phyloP scores from a whole-genome alignment of 1,140 invertebrate genomes.

The Brachionus sp. region DNA sequence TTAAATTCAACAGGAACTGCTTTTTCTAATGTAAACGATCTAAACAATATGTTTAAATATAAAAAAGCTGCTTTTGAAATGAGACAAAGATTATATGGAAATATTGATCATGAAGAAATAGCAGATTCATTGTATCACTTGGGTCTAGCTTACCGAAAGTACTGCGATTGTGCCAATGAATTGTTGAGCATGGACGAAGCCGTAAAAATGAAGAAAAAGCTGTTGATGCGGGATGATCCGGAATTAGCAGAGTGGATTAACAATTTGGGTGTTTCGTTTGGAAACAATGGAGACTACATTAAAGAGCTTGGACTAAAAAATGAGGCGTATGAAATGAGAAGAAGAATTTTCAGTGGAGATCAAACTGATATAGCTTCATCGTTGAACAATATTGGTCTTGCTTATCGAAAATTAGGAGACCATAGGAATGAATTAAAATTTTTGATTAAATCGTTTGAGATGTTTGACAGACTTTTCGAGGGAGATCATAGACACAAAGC shows the following conservation, averaged over 20 bases:
- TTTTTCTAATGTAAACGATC: neutral
- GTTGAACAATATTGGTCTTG: constrained; percentile 27
- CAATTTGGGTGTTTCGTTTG: neutral
- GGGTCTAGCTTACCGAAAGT: neutral
- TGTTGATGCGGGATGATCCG: neutral
- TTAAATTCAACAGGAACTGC: neutral
- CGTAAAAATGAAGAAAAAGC: neutral
- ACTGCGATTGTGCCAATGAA: neutral
- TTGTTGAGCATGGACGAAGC: neutral
- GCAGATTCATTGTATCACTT: constrained; percentile 7
- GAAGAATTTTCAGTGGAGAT: neutral
- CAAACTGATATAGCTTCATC: neutral
- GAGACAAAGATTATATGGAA: neutral
- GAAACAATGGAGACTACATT: constrained; percentile 8
- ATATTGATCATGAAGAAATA: neutral
- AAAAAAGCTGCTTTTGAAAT: neutral
- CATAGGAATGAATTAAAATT: constrained; percentile 17
- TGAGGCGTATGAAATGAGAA: constrained; percentile 2
- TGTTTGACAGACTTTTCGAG: neutral
- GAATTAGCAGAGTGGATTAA: constrained; percentile 12
- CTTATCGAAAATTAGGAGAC: neutral
- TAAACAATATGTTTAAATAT: neutral
- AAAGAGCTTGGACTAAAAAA: neutral
- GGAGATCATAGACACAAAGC: constrained; percentile 2
- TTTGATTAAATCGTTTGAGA: neutral